Percentiles rank a stretch among this genome's conserved stretches.
Evolutionary conservation across 2,113 vertebrate species (phyloP).

Genomic region (Notarius lentiginosus): DNA sequence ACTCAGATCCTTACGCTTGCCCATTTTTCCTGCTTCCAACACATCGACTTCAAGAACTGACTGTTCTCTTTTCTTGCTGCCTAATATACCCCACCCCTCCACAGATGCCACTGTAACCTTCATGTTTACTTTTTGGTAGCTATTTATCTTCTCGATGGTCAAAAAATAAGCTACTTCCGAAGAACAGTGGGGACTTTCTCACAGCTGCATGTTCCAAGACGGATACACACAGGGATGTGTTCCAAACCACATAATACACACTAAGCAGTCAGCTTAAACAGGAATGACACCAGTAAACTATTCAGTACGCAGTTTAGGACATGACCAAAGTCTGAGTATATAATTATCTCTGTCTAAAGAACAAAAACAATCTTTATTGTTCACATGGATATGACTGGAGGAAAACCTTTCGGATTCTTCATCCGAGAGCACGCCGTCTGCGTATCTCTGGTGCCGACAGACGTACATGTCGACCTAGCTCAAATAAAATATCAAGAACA

Average conservation of each 20-base stretch:
- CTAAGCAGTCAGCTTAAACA: not conserved
- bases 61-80: no score
- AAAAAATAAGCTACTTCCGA: not conserved
- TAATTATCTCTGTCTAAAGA: not conserved
- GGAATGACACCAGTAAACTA: not conserved
- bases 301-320: not conserved
- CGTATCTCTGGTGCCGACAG: not conserved
- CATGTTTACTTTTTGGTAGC: not conserved
- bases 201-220: not conserved
- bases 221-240: not conserved
- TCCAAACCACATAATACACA: not conserved
- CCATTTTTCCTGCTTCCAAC: no score
- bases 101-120: not conserved
- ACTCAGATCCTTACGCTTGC: no score
- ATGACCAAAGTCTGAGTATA: not conserved
- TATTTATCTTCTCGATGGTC: not conserved
- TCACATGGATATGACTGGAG: not conserved
- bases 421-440: not conserved
- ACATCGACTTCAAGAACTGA: no score
- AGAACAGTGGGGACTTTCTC: no score
- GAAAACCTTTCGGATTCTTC: not conserved
- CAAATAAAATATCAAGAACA: not conserved
- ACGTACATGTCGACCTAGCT: not conserved
- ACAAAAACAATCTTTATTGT: not conserved
- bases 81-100: no score